Evolutionary conservation across 2,888 invertebrate genomes (phyloP).

Genomic region (Chloroclystis v-ata): DNA sequence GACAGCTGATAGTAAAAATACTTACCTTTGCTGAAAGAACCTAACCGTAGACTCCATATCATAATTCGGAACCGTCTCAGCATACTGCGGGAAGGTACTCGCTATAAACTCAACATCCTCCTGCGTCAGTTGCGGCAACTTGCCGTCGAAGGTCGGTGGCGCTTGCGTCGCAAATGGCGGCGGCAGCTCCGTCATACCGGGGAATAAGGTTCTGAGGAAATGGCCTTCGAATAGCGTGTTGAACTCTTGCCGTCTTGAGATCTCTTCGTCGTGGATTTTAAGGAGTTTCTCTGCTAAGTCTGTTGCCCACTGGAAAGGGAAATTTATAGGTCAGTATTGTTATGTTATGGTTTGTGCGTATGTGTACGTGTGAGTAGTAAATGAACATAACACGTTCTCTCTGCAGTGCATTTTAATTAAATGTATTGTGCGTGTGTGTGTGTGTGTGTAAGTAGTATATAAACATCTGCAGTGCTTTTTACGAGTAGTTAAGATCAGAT

Average conservation of each 20-base stretch:
- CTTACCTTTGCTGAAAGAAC: constrained; percentile 82
- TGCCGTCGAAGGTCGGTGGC: constrained; percentile 85
- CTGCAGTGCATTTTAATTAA: too few relatives aligned
- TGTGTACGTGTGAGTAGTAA: too few relatives aligned
- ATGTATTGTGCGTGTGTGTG: too few relatives aligned
- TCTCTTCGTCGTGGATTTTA: constrained; percentile 90
- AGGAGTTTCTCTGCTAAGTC: constrained; percentile 87
- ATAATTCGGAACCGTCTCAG: constrained; percentile 80
- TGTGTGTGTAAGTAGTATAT: too few relatives aligned
- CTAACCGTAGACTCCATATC: constrained; percentile 84
- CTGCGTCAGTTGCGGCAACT: constrained; percentile 80
- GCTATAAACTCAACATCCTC: constrained; percentile 82
- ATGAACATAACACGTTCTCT: too few relatives aligned
- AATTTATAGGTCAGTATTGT: neutral
- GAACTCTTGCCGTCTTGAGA: constrained; percentile 87
- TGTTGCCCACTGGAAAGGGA: constrained; percentile 84
- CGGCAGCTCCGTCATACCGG: constrained; percentile 92
- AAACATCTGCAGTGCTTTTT: too few relatives aligned
- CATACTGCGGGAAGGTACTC: constrained; percentile 82
- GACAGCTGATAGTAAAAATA: neutral
- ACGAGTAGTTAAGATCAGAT: too few relatives aligned
- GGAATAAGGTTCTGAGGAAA: constrained; percentile 90
- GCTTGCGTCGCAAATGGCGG: constrained; percentile 89
- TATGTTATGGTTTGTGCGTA: too few relatives aligned
- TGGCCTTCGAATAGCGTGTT: constrained; percentile 88